phyloP scores from a whole-genome alignment of 2,113 vertebrate species.

The Saiga tatarica region DNA sequence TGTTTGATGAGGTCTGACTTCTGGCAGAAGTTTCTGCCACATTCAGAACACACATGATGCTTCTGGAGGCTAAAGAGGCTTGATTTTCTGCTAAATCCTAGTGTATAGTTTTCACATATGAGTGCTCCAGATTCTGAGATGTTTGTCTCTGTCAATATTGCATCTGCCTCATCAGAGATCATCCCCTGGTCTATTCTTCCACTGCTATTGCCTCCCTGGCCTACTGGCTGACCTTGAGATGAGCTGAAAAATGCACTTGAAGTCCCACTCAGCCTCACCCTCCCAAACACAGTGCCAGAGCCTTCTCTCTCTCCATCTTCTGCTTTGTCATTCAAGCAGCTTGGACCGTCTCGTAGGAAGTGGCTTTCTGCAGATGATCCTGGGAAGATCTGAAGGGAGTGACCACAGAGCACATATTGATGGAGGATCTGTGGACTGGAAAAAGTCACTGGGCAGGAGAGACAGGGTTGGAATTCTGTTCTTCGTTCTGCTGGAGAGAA shows the following conservation, averaged over 20 bases:
- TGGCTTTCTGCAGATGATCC: background rate
- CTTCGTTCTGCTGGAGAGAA: constrained; percentile 30
- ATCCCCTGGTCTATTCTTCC: background rate
- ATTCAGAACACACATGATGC: background rate
- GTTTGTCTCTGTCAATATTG: background rate
- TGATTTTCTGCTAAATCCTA: background rate
- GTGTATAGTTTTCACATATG: background rate
- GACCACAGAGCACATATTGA: background rate
- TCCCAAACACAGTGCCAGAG: background rate
- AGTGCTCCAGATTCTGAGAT: background rate
- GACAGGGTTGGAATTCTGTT: background rate
- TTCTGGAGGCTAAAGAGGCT: background rate
- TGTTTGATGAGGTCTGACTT: constrained; percentile 17
- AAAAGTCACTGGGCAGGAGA: background rate
- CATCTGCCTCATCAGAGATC: background rate
- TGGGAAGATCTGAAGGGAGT: background rate
- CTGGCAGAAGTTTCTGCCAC: constrained; percentile 5
- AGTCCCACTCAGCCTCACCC: background rate
- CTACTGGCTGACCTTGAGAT: background rate
- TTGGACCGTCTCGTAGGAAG: background rate
- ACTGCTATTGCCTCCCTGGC: background rate
- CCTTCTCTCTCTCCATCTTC: background rate
- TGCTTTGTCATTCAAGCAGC: background rate
- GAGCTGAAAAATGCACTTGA: background rate
- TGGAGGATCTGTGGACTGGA: background rate